Conservation (phyloP, 2,888 invertebrate species). For the Isoperla grammatica region DNA sequence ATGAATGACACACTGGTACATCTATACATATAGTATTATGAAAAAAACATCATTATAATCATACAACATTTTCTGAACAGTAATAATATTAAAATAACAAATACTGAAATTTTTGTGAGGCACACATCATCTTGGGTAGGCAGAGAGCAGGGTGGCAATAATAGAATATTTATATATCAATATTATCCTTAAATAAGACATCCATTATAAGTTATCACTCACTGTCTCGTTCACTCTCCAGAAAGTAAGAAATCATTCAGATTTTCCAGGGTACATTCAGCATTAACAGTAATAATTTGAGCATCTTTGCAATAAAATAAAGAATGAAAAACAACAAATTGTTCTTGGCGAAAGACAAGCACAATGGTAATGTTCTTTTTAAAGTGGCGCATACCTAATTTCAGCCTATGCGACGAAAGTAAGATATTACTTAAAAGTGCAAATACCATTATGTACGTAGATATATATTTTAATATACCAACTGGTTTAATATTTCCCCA, state of each 20-base stretch:
- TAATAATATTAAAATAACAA: constrained; percentile 31
- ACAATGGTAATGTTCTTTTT: neutral
- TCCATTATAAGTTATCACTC: no score
- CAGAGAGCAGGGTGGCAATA: constrained; percentile 32
- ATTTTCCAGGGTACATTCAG: constrained; percentile 8
- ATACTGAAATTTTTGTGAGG: constrained; percentile 34
- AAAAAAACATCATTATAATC: constrained; percentile 29
- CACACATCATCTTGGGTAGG: constrained; percentile 31
- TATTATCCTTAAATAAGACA: constrained; percentile 13
- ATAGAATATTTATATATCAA: constrained; percentile 30
- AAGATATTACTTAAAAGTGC: constrained; percentile 7
- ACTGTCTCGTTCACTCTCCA: no score
- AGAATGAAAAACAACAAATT: constrained; percentile 3
- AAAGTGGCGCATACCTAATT: no score
- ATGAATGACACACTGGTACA: constrained; percentile 25
- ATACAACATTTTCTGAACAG: constrained; percentile 31
- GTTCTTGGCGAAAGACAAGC: neutral
- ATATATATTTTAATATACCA: constrained; percentile 12
- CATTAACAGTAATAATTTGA: constrained; percentile 9
- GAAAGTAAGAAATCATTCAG: constrained; percentile 5
- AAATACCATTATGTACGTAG: constrained; percentile 10
- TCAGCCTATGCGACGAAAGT: neutral
- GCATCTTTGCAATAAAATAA: constrained; percentile 1
- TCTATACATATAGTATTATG: constrained; percentile 31
- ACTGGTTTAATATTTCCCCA: constrained; percentile 18